Conservation (phyloP, 30 jellyfish, hydroid and myxozoan genomes). For the Aurelia sp. region DNA sequence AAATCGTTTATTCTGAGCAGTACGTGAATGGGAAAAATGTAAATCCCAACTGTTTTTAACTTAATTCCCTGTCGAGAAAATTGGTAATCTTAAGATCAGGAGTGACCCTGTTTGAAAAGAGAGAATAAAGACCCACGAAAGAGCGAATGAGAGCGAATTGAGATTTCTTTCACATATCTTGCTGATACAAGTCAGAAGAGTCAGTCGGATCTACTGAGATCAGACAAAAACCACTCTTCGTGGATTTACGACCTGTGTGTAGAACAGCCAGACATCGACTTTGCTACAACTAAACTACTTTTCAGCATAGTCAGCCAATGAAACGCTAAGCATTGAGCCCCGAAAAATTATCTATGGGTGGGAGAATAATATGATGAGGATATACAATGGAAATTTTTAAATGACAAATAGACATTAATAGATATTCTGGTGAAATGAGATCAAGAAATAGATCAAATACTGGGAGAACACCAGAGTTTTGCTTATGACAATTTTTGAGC, state of each 20-base stretch:
- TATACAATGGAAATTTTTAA: no score
- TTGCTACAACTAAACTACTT: conserved; percentile 56
- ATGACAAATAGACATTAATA: no score
- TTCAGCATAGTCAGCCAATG: conserved; percentile 10
- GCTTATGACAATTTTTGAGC: no score
- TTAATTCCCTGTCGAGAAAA: conserved; percentile 60
- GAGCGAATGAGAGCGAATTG: conserved; percentile 13
- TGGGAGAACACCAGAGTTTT: no score
- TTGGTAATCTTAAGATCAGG: conserved; percentile 65
- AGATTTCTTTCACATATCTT: conserved; percentile 47
- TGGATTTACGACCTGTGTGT: conserved; percentile 34
- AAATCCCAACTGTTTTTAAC: conserved; percentile 39
- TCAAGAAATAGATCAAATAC: no score
- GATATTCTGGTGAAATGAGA: no score
- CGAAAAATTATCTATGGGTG: no score
- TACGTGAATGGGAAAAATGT: background rate
- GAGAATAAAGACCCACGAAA: background rate
- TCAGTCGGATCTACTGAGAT: conserved; percentile 50
- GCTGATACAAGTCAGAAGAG: conserved; percentile 57
- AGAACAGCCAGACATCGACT: conserved; percentile 56
- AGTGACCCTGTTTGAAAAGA: conserved; percentile 45
- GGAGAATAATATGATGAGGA: no score
- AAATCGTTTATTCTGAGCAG: no score
- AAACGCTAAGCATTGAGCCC: background rate
- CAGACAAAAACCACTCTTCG: conserved; percentile 68